Percentiles rank a stretch among this genome's conserved stretches.
Conservation (phyloP, 2,113 vertebrate genomes). For the Nycticebus coucang region DNA sequence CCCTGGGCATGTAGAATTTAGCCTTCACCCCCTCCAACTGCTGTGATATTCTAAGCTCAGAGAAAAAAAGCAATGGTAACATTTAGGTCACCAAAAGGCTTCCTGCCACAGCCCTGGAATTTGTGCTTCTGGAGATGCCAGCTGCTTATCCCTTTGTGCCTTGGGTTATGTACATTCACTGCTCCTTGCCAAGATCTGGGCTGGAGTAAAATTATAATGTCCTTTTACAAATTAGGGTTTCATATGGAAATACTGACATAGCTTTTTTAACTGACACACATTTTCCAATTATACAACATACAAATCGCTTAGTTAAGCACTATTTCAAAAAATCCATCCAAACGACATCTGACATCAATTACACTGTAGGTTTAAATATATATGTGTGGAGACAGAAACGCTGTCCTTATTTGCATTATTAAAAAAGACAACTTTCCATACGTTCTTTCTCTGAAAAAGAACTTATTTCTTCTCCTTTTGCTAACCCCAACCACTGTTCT, state of each 20-base stretch:
- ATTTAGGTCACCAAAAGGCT: constrained; percentile 55
- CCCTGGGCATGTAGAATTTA: neutral
- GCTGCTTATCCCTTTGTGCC: constrained; percentile 70
- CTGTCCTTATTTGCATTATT: constrained; percentile 33
- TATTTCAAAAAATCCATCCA: constrained; percentile 78
- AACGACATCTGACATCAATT: constrained; percentile 80
- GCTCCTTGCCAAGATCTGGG: constrained; percentile 78
- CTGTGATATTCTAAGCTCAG: constrained; percentile 6
- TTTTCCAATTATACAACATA: constrained; percentile 81
- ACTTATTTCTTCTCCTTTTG: constrained; percentile 7
- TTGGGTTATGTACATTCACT: constrained; percentile 31
- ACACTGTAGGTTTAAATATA: constrained; percentile 73
- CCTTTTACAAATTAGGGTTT: constrained; percentile 82
- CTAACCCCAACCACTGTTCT: neutral
- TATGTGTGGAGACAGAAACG: constrained; percentile 45
- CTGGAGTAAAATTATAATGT: constrained; percentile 81
- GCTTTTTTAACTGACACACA: constrained; percentile 75
- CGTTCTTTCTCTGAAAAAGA: constrained; percentile 10
- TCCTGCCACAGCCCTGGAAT: constrained; percentile 55
- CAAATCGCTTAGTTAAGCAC: constrained; percentile 77
- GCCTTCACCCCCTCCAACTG: neutral
- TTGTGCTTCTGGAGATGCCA: constrained; percentile 50
- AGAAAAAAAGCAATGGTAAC: constrained; percentile 23
- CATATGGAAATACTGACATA: constrained; percentile 83
- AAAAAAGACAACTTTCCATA: constrained; percentile 35